These are phyloP conservation scores for Melitaea cinxia DNA, from an alignment of 1,140 invertebrate species.

Conservation along the genomic window DNA sequence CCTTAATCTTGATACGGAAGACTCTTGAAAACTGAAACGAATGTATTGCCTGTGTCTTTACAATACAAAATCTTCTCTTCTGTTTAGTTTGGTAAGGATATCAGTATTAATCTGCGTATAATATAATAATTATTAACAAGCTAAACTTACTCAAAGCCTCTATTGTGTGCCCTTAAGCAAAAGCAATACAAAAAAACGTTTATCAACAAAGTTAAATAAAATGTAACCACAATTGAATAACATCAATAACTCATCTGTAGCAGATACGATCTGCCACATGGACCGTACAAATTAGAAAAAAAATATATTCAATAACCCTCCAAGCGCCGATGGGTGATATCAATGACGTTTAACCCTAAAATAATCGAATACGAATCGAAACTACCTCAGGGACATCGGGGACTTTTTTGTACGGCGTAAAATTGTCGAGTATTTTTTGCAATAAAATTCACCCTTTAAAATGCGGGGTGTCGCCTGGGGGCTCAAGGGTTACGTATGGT, in stretches of 20 bases:
- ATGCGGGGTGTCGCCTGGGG: slow-evolving; percentile 50
- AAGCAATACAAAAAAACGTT: too few relatives aligned
- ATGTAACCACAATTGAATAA: slow-evolving; percentile 29
- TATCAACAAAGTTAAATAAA: background rate
- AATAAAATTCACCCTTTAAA: slow-evolving; percentile 75
- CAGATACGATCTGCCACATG: slow-evolving; percentile 64
- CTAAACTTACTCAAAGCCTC: too few relatives aligned
- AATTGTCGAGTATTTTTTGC: slow-evolving; percentile 78
- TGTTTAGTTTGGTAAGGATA: too few relatives aligned
- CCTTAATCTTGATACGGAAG: too few relatives aligned
- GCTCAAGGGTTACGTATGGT: slow-evolving; percentile 32
- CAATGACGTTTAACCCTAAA: slow-evolving; percentile 80
- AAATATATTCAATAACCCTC: slow-evolving; percentile 75
- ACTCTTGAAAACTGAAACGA: too few relatives aligned
- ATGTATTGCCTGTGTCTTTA: too few relatives aligned
- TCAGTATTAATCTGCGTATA: too few relatives aligned
- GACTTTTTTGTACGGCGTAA: slow-evolving; percentile 63
- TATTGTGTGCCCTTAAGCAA: too few relatives aligned
- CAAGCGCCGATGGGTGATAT: slow-evolving; percentile 67
- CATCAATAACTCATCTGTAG: slow-evolving; percentile 64
- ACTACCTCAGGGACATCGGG: slow-evolving; percentile 77
- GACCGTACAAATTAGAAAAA: slow-evolving; percentile 74
- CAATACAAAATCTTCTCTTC: too few relatives aligned
- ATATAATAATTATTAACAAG: too few relatives aligned
- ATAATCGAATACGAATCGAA: slow-evolving; percentile 76